A percentile compares a stretch with the other conserved stretches of the same genome.
Evolutionary conservation across 2,113 vertebrate species (phyloP).

Genomic region (Sminthopsis crassicaudata): DNA sequence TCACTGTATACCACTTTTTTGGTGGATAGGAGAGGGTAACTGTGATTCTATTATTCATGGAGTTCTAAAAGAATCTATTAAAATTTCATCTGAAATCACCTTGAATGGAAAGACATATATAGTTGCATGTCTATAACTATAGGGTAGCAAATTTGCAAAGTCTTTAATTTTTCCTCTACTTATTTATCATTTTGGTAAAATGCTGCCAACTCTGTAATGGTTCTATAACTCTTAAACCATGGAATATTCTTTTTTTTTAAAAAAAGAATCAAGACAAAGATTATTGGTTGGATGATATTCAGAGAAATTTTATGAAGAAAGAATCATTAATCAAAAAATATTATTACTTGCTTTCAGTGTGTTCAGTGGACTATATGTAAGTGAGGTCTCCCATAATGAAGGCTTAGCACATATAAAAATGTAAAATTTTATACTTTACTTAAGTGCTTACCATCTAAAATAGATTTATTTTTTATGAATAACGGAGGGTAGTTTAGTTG

Average conservation of each 20-base stretch:
- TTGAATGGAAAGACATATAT: constrained; percentile 22
- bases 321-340: constrained; percentile 24
- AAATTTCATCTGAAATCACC: constrained; percentile 29
- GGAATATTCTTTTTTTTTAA: neutral
- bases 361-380: neutral
- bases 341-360: constrained; percentile 12
- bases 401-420: constrained; percentile 22
- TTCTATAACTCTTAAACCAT: constrained; percentile 17
- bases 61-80: constrained; percentile 26
- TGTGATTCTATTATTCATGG: constrained; percentile 39
- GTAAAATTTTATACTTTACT: neutral
- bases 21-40: neutral
- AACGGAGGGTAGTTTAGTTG: constrained; percentile 5
- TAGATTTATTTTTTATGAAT: neutral
- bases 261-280: constrained; percentile 6
- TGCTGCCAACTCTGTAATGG: constrained; percentile 28
- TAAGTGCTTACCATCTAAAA: neutral
- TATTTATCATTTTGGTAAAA: constrained; percentile 20
- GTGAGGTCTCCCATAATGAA: neutral
- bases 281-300: constrained; percentile 15
- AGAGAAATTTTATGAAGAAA: constrained; percentile 39
- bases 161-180: constrained; percentile 9
- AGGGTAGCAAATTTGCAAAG: constrained; percentile 7
- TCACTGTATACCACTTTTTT: neutral
- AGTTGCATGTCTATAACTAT: constrained; percentile 7